Percentiles rank a stretch among this genome's conserved stretches.
These are phyloP conservation scores for Hypselothyrea guttata DNA, from an alignment of 2,888 invertebrate genomes.

Conservation along the genomic window DNA sequence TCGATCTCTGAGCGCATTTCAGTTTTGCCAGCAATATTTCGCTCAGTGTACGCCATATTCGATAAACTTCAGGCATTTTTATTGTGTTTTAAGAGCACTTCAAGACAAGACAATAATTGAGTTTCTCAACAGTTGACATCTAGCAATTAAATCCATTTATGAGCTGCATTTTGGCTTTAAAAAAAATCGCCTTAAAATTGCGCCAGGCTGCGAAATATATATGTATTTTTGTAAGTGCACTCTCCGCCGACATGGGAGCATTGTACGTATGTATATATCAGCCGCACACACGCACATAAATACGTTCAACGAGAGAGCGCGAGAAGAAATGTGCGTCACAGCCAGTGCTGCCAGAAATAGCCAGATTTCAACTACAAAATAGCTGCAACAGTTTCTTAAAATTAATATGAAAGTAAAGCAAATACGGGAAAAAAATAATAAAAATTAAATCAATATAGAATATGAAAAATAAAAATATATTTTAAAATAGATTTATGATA, in stretches of 20 bases:
- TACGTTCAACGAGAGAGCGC: neutral
- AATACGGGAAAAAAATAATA: too few relatives aligned
- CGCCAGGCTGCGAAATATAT: slow-evolving; percentile 45
- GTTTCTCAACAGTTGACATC: slow-evolving; percentile 8
- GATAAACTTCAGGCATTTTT: slow-evolving; percentile 4
- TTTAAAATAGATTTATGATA: too few relatives aligned
- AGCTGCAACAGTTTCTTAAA: too few relatives aligned
- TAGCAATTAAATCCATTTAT: slow-evolving; percentile 33
- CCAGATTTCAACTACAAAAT: too few relatives aligned
- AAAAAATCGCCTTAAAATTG: slow-evolving; percentile 42
- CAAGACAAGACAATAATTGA: slow-evolving; percentile 11
- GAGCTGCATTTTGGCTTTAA: slow-evolving; percentile 15
- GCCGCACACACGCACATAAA: slow-evolving; percentile 1
- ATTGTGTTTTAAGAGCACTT: slow-evolving; percentile 10
- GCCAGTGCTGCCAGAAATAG: slow-evolving; percentile 37
- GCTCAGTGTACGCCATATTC: slow-evolving; percentile 6
- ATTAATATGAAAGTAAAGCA: too few relatives aligned
- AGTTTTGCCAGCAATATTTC: neutral
- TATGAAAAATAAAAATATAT: too few relatives aligned
- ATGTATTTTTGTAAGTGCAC: slow-evolving; percentile 1
- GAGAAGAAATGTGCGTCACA: too few relatives aligned
- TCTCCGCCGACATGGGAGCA: slow-evolving; percentile 23
- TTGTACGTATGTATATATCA: slow-evolving; percentile 28
- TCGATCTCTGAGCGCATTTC: neutral
- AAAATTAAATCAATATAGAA: too few relatives aligned